Percentiles rank a stretch among this genome's conserved stretches.
Evolutionary conservation across 2,797 vertebrate genomes (phyloP).

Genomic region (Rachycentron canadum): DNA sequence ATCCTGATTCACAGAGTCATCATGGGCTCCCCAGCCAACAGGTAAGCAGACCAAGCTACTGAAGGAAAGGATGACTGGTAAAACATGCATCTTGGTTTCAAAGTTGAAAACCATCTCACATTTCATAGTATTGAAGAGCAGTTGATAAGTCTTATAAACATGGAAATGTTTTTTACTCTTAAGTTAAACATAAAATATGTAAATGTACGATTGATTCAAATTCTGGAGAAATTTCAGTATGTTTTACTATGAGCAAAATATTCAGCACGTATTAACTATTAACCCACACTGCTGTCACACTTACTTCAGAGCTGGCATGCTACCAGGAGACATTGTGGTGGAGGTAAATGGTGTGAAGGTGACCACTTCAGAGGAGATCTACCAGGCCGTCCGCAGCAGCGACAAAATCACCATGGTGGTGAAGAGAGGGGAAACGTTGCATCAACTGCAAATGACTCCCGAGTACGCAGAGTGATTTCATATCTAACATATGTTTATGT

Average conservation of each 20-base stretch:
- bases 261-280: background rate
- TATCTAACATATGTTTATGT: too few relatives aligned
- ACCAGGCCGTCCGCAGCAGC: constrained; percentile 88
- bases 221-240: background rate
- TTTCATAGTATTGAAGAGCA: background rate
- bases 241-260: background rate
- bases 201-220: too few relatives aligned
- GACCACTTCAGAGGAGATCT: constrained; percentile 91
- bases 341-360: constrained; percentile 90
- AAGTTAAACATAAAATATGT: too few relatives aligned
- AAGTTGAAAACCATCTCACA: background rate
- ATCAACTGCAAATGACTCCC: constrained; percentile 89
- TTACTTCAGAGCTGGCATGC: constrained; percentile 89
- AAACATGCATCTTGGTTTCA: background rate
- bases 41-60: constrained; percentile 75
- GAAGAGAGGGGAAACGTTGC: constrained; percentile 81
- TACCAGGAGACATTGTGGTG: constrained; percentile 91
- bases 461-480: constrained; percentile 87
- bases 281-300: background rate
- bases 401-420: constrained; percentile 88
- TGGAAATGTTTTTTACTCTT: too few relatives aligned
- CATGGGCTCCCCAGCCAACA: constrained; percentile 91
- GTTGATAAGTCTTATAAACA: background rate
- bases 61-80: background rate
- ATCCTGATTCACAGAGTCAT: constrained; percentile 95